phyloP scores from a whole-genome alignment of 1,140 invertebrate species.

The Pomacea maculata region DNA sequence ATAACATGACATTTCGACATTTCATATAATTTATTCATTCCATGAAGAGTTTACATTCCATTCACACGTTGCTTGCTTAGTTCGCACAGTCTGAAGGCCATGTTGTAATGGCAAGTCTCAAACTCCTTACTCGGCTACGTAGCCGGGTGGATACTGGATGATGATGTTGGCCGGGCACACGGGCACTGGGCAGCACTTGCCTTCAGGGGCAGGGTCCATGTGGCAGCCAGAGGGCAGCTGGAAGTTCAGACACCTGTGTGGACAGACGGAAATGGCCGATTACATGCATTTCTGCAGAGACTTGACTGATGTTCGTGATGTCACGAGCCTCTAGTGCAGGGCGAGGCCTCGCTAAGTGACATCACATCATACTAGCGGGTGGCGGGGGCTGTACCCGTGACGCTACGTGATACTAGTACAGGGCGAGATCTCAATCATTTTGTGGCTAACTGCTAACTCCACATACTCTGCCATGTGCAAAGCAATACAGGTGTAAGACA shows the following conservation, averaged over 20 bases:
- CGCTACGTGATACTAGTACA: neutral
- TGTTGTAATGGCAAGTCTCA: neutral
- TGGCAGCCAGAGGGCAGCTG: slow-evolving; percentile 36
- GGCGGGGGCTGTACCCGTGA: neutral
- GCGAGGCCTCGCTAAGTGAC: too few species aligned
- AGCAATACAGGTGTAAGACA: neutral
- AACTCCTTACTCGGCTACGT: slow-evolving; percentile 28
- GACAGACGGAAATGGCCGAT: neutral
- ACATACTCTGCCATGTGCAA: neutral
- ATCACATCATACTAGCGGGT: too few species aligned
- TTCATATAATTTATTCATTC: neutral
- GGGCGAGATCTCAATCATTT: too few species aligned
- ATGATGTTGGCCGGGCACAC: slow-evolving; percentile 29
- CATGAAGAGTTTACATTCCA: neutral
- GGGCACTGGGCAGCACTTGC: slow-evolving; percentile 40
- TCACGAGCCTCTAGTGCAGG: too few species aligned
- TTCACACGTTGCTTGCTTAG: neutral
- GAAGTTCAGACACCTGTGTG: slow-evolving; percentile 36
- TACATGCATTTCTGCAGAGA: neutral
- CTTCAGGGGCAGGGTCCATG: slow-evolving; percentile 31
- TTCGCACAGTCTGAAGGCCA: neutral
- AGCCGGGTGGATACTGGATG: slow-evolving; percentile 37
- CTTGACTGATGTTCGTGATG: neutral
- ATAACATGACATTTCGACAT: neutral
- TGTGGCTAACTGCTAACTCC: too few species aligned